These are phyloP conservation scores for Rhombomys opimus DNA, from an alignment of 2,113 vertebrate species.

Conservation along the genomic window DNA sequence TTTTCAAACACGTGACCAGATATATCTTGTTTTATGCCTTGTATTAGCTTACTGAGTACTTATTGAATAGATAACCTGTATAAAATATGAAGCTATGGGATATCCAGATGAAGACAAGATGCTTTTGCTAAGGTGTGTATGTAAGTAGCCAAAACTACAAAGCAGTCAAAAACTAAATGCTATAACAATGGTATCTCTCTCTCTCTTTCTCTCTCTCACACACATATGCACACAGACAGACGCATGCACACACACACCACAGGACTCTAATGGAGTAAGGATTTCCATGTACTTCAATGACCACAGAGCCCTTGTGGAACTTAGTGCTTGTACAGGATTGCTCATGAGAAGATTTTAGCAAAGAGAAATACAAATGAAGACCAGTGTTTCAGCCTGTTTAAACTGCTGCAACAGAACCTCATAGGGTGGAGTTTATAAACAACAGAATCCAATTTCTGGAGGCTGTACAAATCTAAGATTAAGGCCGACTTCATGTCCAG, in stretches of 20 bases:
- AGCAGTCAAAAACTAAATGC: neutral
- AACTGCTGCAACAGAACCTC: neutral
- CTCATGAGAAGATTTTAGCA: neutral
- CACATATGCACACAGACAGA: neutral
- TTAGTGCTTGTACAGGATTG: neutral
- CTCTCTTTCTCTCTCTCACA: neutral
- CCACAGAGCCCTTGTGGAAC: neutral
- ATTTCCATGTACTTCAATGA: neutral
- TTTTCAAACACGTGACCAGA: slow-evolving; percentile 55
- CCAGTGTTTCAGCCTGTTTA: neutral
- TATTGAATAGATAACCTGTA: slow-evolving; percentile 13
- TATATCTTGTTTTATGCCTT: slow-evolving; percentile 70
- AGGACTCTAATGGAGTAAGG: neutral
- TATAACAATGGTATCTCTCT: neutral
- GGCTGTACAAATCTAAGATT: neutral
- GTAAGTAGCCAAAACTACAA: neutral
- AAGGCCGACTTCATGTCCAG: neutral
- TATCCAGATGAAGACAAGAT: slow-evolving; percentile 3
- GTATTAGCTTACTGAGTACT: slow-evolving; percentile 44
- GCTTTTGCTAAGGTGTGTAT: neutral
- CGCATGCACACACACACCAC: neutral
- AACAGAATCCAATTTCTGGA: neutral
- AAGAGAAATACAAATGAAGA: neutral
- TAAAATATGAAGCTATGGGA: neutral
- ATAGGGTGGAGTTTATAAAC: neutral